Percentiles rank a stretch among this genome's conserved stretches.
These are phyloP conservation scores for Chrysogorgia sp. DNA, from an alignment of 92 coral and sea anemone genomes.

Conservation along the genomic window DNA sequence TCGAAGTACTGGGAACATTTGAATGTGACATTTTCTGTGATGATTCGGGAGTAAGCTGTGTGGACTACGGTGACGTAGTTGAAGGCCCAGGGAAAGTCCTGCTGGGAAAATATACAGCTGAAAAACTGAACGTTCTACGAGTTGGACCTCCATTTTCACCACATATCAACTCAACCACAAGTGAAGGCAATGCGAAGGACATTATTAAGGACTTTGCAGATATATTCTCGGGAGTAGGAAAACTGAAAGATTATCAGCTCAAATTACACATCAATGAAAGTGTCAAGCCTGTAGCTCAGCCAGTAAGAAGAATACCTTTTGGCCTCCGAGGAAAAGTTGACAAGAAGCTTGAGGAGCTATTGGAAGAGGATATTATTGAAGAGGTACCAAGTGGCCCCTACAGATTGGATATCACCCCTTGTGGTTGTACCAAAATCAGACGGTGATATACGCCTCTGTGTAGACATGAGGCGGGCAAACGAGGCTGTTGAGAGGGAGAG, in stretches of 20 bases:
- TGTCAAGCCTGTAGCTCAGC: constrained; percentile 36
- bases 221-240: constrained; percentile 46
- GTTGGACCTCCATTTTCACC: constrained; percentile 50
- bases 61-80: constrained; percentile 43
- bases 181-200: constrained; percentile 26
- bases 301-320: constrained; percentile 20
- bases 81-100: constrained; percentile 48
- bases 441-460: neutral
- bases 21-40: constrained; percentile 29
- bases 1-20: constrained; percentile 30
- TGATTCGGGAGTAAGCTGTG: constrained; percentile 23
- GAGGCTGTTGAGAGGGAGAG: constrained; percentile 1
- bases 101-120: constrained; percentile 53
- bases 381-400: constrained; percentile 29
- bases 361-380: constrained; percentile 32
- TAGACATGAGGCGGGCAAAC: constrained; percentile 6
- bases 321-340: constrained; percentile 45
- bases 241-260: constrained; percentile 27
- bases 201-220: constrained; percentile 5
- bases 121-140: constrained; percentile 45
- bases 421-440: constrained; percentile 46
- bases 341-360: constrained; percentile 39
- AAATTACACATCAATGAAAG: constrained; percentile 24
- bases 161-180: constrained; percentile 28
- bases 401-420: constrained; percentile 49